phyloP scores from a whole-genome alignment of 2,113 vertebrate genomes.

The Xerus inauris region DNA sequence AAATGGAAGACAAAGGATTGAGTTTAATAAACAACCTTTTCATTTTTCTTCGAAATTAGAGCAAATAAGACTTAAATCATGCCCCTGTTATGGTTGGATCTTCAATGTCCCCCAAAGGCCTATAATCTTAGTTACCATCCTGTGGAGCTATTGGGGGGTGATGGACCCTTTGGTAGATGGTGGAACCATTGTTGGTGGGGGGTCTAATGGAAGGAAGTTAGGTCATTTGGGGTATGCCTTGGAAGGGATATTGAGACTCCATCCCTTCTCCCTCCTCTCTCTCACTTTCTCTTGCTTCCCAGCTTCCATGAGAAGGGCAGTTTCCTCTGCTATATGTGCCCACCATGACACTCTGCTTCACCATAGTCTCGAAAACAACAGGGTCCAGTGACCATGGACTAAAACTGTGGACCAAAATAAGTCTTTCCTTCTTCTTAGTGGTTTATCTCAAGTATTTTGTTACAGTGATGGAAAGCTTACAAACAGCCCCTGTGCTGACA shows the following conservation, averaged over 20 bases:
- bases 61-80: neutral
- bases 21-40: neutral
- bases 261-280: too few relatives aligned
- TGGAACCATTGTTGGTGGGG: too few relatives aligned
- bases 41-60: neutral
- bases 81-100: neutral
- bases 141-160: neutral
- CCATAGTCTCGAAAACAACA: neutral
- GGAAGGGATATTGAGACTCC: neutral
- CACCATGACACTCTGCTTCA: neutral
- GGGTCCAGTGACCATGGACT: neutral
- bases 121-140: neutral
- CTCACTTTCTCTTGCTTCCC: neutral
- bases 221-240: neutral
- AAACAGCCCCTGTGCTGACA: fast-evolving
- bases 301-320: neutral
- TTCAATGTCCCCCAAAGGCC: too few relatives aligned
- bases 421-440: neutral
- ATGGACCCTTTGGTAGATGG: too few relatives aligned
- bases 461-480: neutral
- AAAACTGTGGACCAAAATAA: neutral
- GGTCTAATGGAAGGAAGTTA: neutral
- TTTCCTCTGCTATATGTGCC: neutral
- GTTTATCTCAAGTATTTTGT: neutral
- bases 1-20: neutral